Conservation (phyloP, 1,140 invertebrate genomes). For the Cephus cinctus region DNA sequence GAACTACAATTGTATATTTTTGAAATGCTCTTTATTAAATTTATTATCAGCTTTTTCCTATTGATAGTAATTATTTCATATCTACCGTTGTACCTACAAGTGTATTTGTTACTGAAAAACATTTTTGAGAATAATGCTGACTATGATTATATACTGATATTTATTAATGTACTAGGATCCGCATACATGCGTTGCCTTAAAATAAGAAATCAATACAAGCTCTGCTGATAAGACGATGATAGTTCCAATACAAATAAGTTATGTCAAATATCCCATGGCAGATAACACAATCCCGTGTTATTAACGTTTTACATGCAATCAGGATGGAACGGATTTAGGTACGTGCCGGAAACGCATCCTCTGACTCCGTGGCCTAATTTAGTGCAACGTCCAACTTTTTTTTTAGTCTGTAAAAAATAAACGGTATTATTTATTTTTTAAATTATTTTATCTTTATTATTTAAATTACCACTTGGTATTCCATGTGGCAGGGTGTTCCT, state of each 20-base stretch:
- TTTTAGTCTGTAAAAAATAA: constrained; percentile 29
- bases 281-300: not conserved
- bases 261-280: not conserved
- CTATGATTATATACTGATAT: not conserved
- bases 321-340: constrained; percentile 47
- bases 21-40: no score
- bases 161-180: not conserved
- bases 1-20: no score
- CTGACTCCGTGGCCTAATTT: constrained; percentile 36
- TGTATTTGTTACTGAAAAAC: no score
- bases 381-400: constrained; percentile 40
- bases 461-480: constrained; percentile 11
- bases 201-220: not conserved
- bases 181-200: not conserved
- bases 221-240: no score
- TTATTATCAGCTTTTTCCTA: no score
- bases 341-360: constrained; percentile 47
- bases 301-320: constrained; percentile 39
- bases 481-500: constrained; percentile 2
- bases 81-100: no score
- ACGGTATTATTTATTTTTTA: not conserved
- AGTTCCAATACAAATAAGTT: no score
- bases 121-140: not conserved
- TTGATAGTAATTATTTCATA: no score
- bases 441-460: not conserved